phyloP scores from a whole-genome alignment of 1,140 invertebrate species.

The Cydia splendana region DNA sequence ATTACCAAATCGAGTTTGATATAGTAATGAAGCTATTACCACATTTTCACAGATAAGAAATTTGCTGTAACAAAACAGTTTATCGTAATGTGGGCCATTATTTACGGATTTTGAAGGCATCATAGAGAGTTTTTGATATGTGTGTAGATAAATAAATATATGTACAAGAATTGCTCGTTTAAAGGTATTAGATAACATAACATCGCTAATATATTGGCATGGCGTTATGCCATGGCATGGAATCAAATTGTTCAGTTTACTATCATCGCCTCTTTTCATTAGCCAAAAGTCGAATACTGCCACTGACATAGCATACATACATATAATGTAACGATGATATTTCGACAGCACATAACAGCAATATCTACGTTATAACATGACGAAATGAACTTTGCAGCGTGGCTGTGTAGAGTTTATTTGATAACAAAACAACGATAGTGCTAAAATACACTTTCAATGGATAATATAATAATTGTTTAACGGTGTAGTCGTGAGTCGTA shows the following conservation, averaged over 20 bases:
- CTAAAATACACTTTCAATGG: not conserved
- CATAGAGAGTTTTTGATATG: no score
- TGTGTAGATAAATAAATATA: no score
- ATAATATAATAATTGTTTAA: constrained; percentile 4
- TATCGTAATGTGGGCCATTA: no score
- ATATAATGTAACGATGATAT: not conserved
- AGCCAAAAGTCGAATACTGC: not conserved
- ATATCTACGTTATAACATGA: not conserved
- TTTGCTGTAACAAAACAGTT: no score
- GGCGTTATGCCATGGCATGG: no score
- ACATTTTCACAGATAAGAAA: no score
- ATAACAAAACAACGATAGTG: not conserved
- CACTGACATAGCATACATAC: constrained; percentile 1
- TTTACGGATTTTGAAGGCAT: no score
- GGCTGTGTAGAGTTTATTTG: not conserved
- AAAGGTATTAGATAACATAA: no score
- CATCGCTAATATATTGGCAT: no score
- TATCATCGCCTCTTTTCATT: not conserved
- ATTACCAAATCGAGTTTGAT: no score
- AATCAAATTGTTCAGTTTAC: not conserved
- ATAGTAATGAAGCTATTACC: no score
- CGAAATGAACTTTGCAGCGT: not conserved
- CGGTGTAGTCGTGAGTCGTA: constrained; percentile 13
- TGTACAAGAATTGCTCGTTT: no score
- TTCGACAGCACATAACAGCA: not conserved